Conservation (phyloP, 1,140 invertebrate genomes). For the Vanessa tameamea region DNA sequence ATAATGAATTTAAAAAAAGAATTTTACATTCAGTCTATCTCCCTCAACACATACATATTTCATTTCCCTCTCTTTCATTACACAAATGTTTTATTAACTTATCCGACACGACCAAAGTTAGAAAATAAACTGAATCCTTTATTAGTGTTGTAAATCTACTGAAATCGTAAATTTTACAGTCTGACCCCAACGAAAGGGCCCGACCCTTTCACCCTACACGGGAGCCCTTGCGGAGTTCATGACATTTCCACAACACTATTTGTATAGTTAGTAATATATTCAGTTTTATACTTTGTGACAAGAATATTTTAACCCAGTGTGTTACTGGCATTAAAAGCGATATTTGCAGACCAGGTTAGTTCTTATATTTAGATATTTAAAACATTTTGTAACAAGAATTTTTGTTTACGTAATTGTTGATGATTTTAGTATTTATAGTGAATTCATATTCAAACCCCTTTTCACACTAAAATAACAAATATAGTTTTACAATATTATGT, state of each 20-base stretch:
- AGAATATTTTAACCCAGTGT: not conserved
- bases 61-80: not conserved
- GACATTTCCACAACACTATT: constrained; percentile 12
- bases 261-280: not conserved
- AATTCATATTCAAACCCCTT: too few relatives aligned
- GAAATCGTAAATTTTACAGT: constrained; percentile 62
- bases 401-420: too few relatives aligned
- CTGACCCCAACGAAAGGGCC: constrained; percentile 47
- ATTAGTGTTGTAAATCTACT: constrained; percentile 61
- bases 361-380: too few relatives aligned
- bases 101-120: constrained; percentile 30
- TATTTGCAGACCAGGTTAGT: too few relatives aligned
- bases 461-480: too few relatives aligned
- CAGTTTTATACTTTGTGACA: not conserved
- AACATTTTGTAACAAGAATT: too few relatives aligned
- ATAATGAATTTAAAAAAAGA: too few relatives aligned
- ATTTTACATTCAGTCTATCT: too few relatives aligned
- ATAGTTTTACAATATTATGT: too few relatives aligned
- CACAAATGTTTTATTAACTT: constrained; percentile 23
- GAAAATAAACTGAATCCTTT: constrained; percentile 59
- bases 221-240: constrained; percentile 23
- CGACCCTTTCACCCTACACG: constrained; percentile 30
- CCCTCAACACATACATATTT: not conserved
- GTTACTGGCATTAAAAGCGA: not conserved
- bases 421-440: too few relatives aligned